A percentile compares a stretch with the other conserved stretches of the same genome.
These are phyloP conservation scores for Callosobruchus maculatus DNA, from an alignment of 2,888 invertebrate species.

Conservation along the genomic window DNA sequence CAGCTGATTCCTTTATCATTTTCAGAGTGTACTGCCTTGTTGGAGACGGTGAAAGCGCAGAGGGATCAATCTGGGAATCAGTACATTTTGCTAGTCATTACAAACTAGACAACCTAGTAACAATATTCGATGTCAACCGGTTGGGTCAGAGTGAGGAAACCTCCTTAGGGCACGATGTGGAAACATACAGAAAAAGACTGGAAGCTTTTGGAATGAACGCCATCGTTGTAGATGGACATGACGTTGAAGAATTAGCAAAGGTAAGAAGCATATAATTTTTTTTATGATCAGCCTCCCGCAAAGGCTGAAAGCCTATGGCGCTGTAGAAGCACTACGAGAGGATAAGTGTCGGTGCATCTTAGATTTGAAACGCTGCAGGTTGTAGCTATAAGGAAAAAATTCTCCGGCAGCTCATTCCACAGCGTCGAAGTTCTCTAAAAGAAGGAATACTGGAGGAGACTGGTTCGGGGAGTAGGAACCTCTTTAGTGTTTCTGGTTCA, in stretches of 20 bases:
- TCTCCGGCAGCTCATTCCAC: no score
- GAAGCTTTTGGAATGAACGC: slow-evolving; percentile 91
- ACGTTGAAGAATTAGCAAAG: slow-evolving; percentile 72
- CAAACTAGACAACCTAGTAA: slow-evolving; percentile 93
- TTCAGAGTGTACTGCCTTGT: slow-evolving; percentile 89
- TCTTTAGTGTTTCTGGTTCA: no score
- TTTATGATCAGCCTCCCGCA: no score
- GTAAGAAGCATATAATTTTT: background rate
- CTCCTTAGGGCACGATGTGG: slow-evolving; percentile 86
- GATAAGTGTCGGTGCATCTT: no score
- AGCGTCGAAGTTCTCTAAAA: no score
- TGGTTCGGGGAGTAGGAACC: no score
- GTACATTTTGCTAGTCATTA: slow-evolving; percentile 92
- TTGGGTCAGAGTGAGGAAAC: slow-evolving; percentile 97
- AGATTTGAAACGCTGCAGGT: no score
- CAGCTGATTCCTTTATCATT: slow-evolving; percentile 11
- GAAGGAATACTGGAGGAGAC: no score
- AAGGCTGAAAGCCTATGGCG: no score
- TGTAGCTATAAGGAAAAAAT: no score
- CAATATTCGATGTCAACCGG: slow-evolving; percentile 95
- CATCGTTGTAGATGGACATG: slow-evolving; percentile 93
- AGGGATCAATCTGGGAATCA: slow-evolving; percentile 98
- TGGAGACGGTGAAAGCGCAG: slow-evolving; percentile 98
- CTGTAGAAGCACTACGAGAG: no score
- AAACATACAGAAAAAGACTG: slow-evolving; percentile 77